Evolutionary conservation across 2,113 vertebrate genomes (phyloP).

Genomic region (Engystomops pustulosus): DNA sequence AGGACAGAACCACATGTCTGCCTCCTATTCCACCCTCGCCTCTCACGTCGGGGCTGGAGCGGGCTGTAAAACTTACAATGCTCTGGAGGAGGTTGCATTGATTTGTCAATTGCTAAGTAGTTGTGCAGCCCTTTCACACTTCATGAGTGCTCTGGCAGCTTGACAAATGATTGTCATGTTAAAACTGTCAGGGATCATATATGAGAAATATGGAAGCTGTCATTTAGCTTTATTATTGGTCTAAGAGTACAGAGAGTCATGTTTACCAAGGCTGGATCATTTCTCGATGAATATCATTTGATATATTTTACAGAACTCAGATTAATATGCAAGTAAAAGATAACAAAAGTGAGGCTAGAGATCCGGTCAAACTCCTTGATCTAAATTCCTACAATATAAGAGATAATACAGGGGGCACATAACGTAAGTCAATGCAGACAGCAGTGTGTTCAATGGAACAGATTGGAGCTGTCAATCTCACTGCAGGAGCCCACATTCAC

Average conservation of each 20-base stretch:
- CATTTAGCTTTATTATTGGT: background rate
- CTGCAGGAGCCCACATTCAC: too few relatives aligned
- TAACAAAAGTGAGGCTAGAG: too few relatives aligned
- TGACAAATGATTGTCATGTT: conserved; percentile 46
- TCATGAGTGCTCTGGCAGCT: conserved; percentile 28
- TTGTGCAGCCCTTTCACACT: conserved; percentile 28
- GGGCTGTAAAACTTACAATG: conserved; percentile 44
- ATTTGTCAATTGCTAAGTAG: conserved; percentile 31
- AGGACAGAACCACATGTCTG: conserved; percentile 19
- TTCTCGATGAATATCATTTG: too few relatives aligned
- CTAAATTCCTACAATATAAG: too few relatives aligned
- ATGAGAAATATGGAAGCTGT: conserved; percentile 8
- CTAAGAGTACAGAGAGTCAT: background rate
- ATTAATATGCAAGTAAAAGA: background rate
- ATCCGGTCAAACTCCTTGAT: too few relatives aligned
- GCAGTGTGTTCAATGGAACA: too few relatives aligned
- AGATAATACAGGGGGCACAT: too few relatives aligned
- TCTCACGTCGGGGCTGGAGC: conserved; percentile 1
- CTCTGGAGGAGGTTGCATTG: conserved; percentile 37
- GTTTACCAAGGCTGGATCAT: background rate
- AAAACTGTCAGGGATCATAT: conserved; percentile 18
- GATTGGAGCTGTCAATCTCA: too few relatives aligned
- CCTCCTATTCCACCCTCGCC: conserved; percentile 19
- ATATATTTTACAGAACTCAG: background rate
- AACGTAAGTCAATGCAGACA: too few relatives aligned